A percentile compares a stretch with the other conserved stretches of the same genome.
phyloP scores from a whole-genome alignment of 92 coral and sea anemone genomes.

The Phymanthus crucifer region DNA sequence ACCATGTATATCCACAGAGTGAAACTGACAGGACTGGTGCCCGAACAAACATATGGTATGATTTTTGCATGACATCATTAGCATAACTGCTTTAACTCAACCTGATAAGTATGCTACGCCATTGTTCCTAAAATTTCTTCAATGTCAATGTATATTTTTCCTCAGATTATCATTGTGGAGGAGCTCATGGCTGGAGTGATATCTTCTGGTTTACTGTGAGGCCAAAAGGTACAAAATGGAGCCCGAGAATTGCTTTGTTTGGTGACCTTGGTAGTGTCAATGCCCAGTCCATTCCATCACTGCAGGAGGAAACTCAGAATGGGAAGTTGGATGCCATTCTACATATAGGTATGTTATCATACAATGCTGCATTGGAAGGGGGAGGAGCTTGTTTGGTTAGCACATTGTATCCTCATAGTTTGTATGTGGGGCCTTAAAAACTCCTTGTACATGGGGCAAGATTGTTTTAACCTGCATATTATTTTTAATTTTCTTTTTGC shows the following conservation, averaged over 20 bases:
- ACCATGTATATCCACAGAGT: slow-evolving; percentile 86
- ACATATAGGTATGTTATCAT: slow-evolving; percentile 85
- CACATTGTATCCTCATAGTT: neutral
- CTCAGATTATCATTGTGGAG: slow-evolving; percentile 93
- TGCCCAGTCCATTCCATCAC: slow-evolving; percentile 73
- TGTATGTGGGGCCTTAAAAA: too few species aligned
- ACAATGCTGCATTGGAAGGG: neutral
- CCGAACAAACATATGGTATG: slow-evolving; percentile 75
- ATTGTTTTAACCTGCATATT: too few species aligned
- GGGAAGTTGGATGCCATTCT: slow-evolving; percentile 81
- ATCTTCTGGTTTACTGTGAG: slow-evolving; percentile 65
- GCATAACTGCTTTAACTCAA: too few species aligned
- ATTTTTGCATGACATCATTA: slow-evolving; percentile 4
- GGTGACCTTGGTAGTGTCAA: slow-evolving; percentile 87
- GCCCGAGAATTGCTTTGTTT: slow-evolving; percentile 80
- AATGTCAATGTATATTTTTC: neutral
- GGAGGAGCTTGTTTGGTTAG: too few species aligned
- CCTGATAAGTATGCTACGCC: too few species aligned
- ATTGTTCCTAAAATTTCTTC: too few species aligned
- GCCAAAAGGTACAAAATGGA: slow-evolving; percentile 78
- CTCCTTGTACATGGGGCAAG: too few species aligned
- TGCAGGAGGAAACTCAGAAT: slow-evolving; percentile 76
- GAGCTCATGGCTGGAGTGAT: slow-evolving; percentile 85
- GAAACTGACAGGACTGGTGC: slow-evolving; percentile 69
- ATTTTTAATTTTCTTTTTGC: too few species aligned